phyloP scores from a whole-genome alignment of 1,140 invertebrate species.

The Drosophila seguyi region DNA sequence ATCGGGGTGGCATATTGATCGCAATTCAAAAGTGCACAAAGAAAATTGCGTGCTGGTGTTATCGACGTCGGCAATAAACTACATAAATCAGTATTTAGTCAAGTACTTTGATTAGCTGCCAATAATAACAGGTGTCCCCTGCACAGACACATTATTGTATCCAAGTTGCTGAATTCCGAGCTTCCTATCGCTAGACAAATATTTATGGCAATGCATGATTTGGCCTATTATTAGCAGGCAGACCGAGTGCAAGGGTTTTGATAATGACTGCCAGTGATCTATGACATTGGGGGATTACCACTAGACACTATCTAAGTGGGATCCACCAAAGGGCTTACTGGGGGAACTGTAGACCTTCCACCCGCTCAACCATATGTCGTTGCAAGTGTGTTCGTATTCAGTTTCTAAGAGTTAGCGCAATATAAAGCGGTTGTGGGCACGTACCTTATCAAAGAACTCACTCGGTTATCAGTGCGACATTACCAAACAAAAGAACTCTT shows the following conservation, averaged over 20 bases:
- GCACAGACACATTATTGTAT: neutral
- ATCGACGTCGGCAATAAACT: conserved; percentile 21
- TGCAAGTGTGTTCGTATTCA: neutral
- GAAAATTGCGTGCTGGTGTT: conserved; percentile 15
- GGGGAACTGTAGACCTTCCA: neutral
- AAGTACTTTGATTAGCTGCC: conserved; percentile 55
- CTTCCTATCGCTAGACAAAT: conserved; percentile 5
- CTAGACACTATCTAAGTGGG: conserved; percentile 8
- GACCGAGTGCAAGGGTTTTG: conserved; percentile 19
- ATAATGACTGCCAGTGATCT: neutral
- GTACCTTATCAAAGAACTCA: conserved; percentile 25
- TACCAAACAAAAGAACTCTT: conserved; percentile 30
- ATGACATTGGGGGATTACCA: conserved; percentile 7
- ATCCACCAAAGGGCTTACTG: neutral
- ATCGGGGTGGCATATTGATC: conserved; percentile 7
- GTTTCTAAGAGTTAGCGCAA: neutral
- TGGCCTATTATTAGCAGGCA: conserved; percentile 11
- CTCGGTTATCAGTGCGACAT: conserved; percentile 24
- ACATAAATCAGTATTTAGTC: conserved; percentile 67
- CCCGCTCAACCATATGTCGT: neutral
- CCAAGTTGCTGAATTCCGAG: neutral
- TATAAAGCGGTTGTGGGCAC: conserved; percentile 21
- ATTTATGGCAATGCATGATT: conserved; percentile 4
- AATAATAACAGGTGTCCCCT: conserved; percentile 51
- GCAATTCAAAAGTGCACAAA: conserved; percentile 8